Conservation (phyloP, 1,140 invertebrate species). For the Cardiocondyla obscurior region DNA sequence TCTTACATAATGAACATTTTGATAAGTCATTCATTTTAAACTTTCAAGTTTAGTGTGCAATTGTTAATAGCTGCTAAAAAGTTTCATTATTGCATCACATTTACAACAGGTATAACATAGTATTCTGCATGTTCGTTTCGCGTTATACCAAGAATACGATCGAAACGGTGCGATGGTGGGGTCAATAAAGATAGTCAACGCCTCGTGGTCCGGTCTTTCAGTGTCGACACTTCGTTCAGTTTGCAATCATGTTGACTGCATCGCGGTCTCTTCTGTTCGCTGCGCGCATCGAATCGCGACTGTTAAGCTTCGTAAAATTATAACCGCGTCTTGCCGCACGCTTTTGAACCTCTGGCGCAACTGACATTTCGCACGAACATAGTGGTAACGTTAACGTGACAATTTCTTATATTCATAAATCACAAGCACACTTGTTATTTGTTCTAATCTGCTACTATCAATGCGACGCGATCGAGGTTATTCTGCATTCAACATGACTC, state of each 20-base stretch:
- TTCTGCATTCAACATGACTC: background rate
- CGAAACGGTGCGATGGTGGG: constrained; percentile 57
- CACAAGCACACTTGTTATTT: background rate
- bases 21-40: background rate
- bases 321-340: background rate
- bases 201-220: constrained; percentile 68
- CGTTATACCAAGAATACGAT: constrained; percentile 8
- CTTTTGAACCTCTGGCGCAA: background rate
- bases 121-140: background rate
- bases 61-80: background rate
- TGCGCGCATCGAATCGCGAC: background rate
- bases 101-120: background rate
- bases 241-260: constrained; percentile 26
- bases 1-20: background rate
- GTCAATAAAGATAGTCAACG: constrained; percentile 62
- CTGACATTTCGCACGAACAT: background rate
- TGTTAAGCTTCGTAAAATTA: background rate
- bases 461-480: background rate
- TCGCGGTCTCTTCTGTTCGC: background rate
- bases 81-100: background rate
- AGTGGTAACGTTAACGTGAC: background rate
- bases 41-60: background rate
- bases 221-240: constrained; percentile 61
- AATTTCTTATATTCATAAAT: background rate
- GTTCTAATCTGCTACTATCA: background rate